Evolutionary conservation across 1,140 invertebrate genomes (phyloP), one percentile per base, ranked within the genome.

Genomic region (Penaeus chinensis): DNA sequence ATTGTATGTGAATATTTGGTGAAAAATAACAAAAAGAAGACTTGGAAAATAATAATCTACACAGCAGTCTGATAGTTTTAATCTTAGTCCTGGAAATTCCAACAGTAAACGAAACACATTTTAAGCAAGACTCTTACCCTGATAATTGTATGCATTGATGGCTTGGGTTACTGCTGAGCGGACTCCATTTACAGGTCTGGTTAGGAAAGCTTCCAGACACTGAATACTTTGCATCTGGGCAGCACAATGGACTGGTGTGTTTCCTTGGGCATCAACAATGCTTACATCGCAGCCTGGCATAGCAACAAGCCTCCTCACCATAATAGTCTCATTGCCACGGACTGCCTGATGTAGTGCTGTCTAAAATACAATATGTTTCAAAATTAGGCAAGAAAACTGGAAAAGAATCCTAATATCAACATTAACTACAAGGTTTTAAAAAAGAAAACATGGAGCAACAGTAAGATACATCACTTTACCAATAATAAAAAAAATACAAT

Each of bases 281-380:
- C 78, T 84, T 19, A 90, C 84, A 69, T 90, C 82, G 60, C 87
- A 88, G 16, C 89, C 89, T 54, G 87, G 84, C 8, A 76, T 54
- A 60, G 82, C 82, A n/a, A 90, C 82, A 37, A 90, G 74, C 16
- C 79, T 63, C 62, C 27, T 69, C 24, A 88, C 84, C 89, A 90
- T 90, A 22, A 65, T 84, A 27, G 82, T 47, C 18, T 90, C 89
- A 37, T 84, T 87, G 24, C 86, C 89, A 78, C 81, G 80, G 19
- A 90, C 87, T 24, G 89, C 89, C 37, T 89, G 85, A 54, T 89
- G 89, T 24, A 90, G 60, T 27, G 89, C 79, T 20, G 87, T 90
- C 87, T 89, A 85, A n/a, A 74, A 42, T 19, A n/a, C 19, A 37
- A 42, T 4, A 82, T 65, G 16, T 62, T 32, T 18, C 2, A 24